These are phyloP conservation scores for Drosophila tripunctata DNA, from an alignment of 2,888 invertebrate species.

Conservation along the genomic window DNA sequence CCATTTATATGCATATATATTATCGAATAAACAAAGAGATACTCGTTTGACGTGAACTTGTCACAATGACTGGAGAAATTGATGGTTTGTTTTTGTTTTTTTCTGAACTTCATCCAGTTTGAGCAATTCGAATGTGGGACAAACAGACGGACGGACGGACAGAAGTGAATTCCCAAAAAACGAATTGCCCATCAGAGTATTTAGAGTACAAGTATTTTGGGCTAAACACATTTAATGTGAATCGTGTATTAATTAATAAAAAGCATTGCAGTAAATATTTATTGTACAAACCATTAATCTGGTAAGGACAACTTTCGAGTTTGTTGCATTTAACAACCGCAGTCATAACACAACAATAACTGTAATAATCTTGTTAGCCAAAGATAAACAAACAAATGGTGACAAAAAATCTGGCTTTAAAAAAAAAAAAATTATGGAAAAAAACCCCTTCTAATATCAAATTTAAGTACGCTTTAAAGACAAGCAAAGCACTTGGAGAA, in stretches of 20 bases:
- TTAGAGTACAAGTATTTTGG: background rate
- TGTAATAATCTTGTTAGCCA: slow-evolving; percentile 6
- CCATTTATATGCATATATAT: background rate
- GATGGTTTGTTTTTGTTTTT: slow-evolving; percentile 1
- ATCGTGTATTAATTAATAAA: slow-evolving; percentile 6
- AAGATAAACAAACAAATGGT: slow-evolving; percentile 11
- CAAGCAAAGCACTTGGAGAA: slow-evolving; percentile 7
- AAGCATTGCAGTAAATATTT: slow-evolving; percentile 5
- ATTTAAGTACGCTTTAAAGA: slow-evolving; percentile 8
- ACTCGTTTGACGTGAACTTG: slow-evolving; percentile 5
- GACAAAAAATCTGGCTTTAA: background rate
- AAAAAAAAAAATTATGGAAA: background rate
- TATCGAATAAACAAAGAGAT: slow-evolving; percentile 1
- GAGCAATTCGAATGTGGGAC: slow-evolving; percentile 2
- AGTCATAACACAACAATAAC: background rate
- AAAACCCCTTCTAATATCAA: slow-evolving; percentile 14
- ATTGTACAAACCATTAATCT: slow-evolving; percentile 2
- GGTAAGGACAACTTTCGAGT: background rate
- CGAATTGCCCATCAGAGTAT: background rate
- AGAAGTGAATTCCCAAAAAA: background rate
- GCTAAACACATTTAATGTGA: background rate
- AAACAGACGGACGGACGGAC: background rate
- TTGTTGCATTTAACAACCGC: slow-evolving; percentile 7
- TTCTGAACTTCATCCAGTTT: background rate
- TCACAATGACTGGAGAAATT: slow-evolving; percentile 10